Base-by-base conservation (phyloP, 2,888 invertebrate species). In the Nebria brevicollis region DNA sequence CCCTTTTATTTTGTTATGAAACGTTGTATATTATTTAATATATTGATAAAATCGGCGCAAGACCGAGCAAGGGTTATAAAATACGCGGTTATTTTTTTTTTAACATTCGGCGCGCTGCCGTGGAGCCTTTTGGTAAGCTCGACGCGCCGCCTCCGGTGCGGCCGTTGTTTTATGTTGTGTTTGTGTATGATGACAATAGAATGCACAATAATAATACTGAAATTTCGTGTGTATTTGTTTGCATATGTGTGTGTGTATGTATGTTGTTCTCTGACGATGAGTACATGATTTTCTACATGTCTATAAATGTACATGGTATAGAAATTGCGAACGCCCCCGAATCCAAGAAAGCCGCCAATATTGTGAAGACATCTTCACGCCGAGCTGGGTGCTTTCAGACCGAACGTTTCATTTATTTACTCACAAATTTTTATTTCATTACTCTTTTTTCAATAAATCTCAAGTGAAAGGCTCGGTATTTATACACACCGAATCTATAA, bases 51-150 rank as follows among this genome's bases (percentile, higher is more conserved):
- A 80, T 80, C 75, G 75, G 80, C 65, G 66, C 80, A 70, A 34
- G 72, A 80, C 80, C 80, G 80, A 80, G 80, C 80, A 80, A 80
- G 75, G 80, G 80, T 80, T 80, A 80, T 80, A 80, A 80, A 75
- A 80, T 75, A 80, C 80, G 80, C 80, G 75, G 34, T 34, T 34
- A 34, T 75, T 43, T 80, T 20, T 80, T 20, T 20, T 75, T 75
- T 75, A 75, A 25, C 34, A 64, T 75, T 41, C 75, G 80, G 75
- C 80, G 80, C 80, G 64, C 73, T 73, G 42, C 73, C 73, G 73
- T 73, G 73, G 73, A 73, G 73, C 73, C 26, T 73, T 73, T 42
- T 34, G 7, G 66, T 66, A 13, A 66, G 66, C 66, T 66, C 66
- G 66, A 66, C 66, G 66, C 66, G 66, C 66, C 66, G 66, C 15